These are phyloP conservation scores for Harlomillsia oculata DNA, from an alignment of 1,140 invertebrate genomes.

Conservation along the genomic window DNA sequence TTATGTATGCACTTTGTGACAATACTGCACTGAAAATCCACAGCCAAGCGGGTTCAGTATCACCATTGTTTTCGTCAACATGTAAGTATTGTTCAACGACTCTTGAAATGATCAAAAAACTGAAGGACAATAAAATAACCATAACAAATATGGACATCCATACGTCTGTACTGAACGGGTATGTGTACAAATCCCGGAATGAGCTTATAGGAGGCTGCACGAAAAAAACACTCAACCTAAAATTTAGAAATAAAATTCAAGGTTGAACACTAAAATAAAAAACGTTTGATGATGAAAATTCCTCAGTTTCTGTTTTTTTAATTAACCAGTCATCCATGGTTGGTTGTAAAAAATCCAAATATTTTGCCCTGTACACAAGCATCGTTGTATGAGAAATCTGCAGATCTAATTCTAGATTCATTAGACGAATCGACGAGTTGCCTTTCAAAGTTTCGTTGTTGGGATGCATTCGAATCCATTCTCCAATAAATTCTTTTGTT, in stretches of 20 bases:
- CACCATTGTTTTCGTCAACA: neutral
- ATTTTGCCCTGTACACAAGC: neutral
- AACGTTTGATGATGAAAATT: neutral
- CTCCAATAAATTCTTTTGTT: neutral
- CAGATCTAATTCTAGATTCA: neutral
- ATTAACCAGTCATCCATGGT: neutral
- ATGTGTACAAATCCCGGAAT: neutral
- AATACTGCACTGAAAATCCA: neutral
- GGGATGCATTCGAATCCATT: neutral
- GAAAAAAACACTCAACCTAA: neutral
- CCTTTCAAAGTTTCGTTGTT: neutral
- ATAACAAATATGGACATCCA: no score
- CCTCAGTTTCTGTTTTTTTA: neutral
- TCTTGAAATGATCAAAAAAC: neutral
- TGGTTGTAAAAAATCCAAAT: constrained; percentile 1
- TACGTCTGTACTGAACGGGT: no score
- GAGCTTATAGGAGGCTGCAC: neutral
- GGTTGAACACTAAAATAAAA: neutral
- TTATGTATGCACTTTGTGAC: neutral
- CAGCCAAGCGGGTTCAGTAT: neutral
- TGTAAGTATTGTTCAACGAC: neutral
- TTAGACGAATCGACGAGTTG: neutral
- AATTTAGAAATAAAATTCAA: neutral
- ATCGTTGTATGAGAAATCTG: neutral
- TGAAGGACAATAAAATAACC: no score